phyloP scores from a whole-genome alignment of 2,797 vertebrate species.

The Takifugu rubripes region DNA sequence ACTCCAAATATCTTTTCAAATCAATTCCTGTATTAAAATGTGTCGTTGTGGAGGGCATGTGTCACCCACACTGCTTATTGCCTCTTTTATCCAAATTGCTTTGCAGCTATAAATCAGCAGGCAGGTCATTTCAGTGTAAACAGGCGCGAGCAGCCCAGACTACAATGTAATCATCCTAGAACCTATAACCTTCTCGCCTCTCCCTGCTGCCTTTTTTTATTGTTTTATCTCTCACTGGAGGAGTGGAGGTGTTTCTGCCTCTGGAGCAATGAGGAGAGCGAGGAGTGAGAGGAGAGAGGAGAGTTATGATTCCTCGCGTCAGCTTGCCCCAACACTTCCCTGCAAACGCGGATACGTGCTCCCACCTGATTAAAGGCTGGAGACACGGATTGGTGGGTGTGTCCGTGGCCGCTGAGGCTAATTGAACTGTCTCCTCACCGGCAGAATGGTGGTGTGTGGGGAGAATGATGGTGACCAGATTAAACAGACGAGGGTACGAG shows the following conservation, averaged over 20 bases:
- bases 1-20: constrained; percentile 2
- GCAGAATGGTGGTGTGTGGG: constrained; percentile 22
- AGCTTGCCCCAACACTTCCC: constrained; percentile 16
- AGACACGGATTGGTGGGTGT: constrained; percentile 67
- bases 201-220: background rate
- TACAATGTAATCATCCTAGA: background rate
- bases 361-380: constrained; percentile 68
- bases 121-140: constrained; percentile 17
- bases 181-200: constrained; percentile 1
- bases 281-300: constrained; percentile 19
- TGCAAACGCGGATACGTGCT: constrained; percentile 15
- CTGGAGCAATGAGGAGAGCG: background rate
- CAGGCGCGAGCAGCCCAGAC: background rate
- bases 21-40: background rate
- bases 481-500: constrained; percentile 38
- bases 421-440: constrained; percentile 68
- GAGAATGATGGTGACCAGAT: constrained; percentile 48
- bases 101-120: constrained; percentile 29
- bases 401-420: constrained; percentile 58
- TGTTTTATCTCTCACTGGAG: constrained; percentile 17
- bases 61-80: constrained; percentile 11
- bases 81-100: constrained; percentile 44
- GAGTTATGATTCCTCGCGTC: constrained; percentile 31
- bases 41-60: constrained; percentile 11
- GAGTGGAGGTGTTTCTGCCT: constrained; percentile 9